Evolutionary conservation across 1,140 invertebrate species (phyloP).

Genomic region (Asbolus verrucosus): DNA sequence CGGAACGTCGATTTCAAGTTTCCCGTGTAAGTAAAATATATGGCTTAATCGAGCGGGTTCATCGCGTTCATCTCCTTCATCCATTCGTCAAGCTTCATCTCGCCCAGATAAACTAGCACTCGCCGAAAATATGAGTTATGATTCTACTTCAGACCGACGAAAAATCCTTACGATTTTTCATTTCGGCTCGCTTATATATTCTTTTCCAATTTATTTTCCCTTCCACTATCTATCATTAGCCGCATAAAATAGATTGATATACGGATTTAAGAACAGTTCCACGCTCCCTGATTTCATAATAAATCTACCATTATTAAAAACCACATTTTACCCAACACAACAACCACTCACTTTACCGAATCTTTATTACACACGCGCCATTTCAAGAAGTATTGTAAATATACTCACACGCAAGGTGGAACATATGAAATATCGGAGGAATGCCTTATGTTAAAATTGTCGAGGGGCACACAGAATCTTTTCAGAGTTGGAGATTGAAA

Average conservation of each 20-base stretch:
- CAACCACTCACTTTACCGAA: not conserved
- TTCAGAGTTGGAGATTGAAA: conserved; percentile 57
- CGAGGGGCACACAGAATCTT: conserved; percentile 49
- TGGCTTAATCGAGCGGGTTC: conserved; percentile 53
- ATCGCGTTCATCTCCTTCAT: conserved; percentile 53
- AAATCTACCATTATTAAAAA: conserved; percentile 26
- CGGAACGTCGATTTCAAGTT: conserved; percentile 48
- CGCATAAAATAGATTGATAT: conserved; percentile 40
- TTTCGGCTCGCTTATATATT: conserved; percentile 55
- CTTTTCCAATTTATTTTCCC: conserved; percentile 56
- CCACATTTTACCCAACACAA: conserved; percentile 4
- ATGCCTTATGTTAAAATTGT: conserved; percentile 50
- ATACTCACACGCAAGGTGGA: conserved; percentile 9
- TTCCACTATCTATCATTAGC: conserved; percentile 42
- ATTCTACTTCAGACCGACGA: conserved; percentile 50
- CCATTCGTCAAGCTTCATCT: conserved; percentile 57
- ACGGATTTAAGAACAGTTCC: conserved; percentile 31
- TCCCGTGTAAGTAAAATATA: conserved; percentile 53
- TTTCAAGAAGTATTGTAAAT: conserved; percentile 33
- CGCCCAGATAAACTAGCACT: conserved; percentile 53
- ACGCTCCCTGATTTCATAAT: conserved; percentile 23
- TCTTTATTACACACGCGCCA: conserved; percentile 1
- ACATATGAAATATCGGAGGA: conserved; percentile 46
- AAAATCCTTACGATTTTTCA: conserved; percentile 56
- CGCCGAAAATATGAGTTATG: conserved; percentile 57